Base-by-base conservation (phyloP, 2,113 vertebrate genomes). In the Thymallus thymallus region DNA sequence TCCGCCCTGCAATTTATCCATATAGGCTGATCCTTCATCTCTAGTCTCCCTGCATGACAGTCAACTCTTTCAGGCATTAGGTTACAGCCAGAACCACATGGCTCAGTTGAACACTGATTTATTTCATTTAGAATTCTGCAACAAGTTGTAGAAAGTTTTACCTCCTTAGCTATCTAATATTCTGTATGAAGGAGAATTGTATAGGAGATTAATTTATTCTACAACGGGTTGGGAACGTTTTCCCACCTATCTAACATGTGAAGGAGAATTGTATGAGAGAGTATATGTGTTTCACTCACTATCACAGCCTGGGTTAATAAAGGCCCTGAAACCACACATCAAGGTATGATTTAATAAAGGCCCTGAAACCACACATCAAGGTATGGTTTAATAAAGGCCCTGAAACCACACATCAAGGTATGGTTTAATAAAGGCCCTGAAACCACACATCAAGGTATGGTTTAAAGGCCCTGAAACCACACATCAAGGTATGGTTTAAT, bases 361-460 rank as follows among this genome's bases (percentile, higher is more conserved):
- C 7, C 35, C 35, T 10, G 35, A 41, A 41, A 41, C n/a, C n/a
- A n/a, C n/a, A n/a, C n/a, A n/a, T n/a, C n/a, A n/a, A n/a, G n/a
- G n/a, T n/a, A n/a, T 7, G 35, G 9, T 41, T n/a, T 35, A 41
- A 41, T 41, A 58, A 18, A 45, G 35, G 45, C 74, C 60, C 73
- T 66, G 41, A 68, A 84, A 84, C 77, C 77, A 45, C 76, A 76
- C 63, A 55, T 74, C 56, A 74, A 74, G 71, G 76, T 77, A 74
- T 55, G 71, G 35, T 35, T 35, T 35, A 35, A 35, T 35, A 0
- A 35, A 41, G 9, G 35, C 2, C 35, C 0, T 41, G 35, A 41
- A 41, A 41, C 2, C 77, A 46, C 76, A 76, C 58, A 45, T 72
- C 65, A 75, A 75, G 72, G 72, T 80, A 75, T 56, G 65, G 2